phyloP scores from a whole-genome alignment of 53 echinoderm and acorn worm genomes.

The Patiria pectinifera region DNA sequence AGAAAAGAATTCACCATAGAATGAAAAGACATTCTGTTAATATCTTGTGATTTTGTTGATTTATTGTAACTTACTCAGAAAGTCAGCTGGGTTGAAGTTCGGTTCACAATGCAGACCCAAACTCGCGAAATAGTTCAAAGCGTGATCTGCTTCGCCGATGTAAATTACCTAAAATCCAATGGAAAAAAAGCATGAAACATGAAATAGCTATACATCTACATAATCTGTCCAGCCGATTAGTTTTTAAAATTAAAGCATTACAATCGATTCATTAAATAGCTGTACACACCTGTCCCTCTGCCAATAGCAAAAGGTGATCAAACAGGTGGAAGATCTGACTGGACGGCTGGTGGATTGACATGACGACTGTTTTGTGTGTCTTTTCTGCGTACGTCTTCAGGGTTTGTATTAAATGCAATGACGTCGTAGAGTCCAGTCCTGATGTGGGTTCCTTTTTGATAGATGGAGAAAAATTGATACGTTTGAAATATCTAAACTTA shows the following conservation, averaged over 20 bases:
- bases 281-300: constrained; percentile 77
- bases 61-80: constrained; percentile 75
- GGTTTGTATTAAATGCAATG: constrained; percentile 65
- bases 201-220: neutral
- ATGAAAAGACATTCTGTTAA: neutral
- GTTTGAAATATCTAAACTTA: neutral
- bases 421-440: constrained; percentile 86
- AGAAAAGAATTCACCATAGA: neutral
- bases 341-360: constrained; percentile 91
- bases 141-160: constrained; percentile 72
- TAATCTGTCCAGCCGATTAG: too few species aligned
- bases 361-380: constrained; percentile 74
- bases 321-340: constrained; percentile 87
- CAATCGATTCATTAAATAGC: neutral
- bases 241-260: neutral
- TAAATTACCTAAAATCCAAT: constrained; percentile 65
- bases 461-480: neutral
- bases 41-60: neutral
- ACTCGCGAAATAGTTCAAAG: constrained; percentile 77
- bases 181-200: neutral
- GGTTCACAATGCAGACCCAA: constrained; percentile 77
- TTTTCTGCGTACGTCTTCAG: constrained; percentile 74
- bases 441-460: constrained; percentile 85
- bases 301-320: constrained; percentile 72
- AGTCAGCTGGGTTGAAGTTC: constrained; percentile 89